Percentiles rank a stretch among this genome's conserved stretches.
Conservation (phyloP, 2,797 vertebrate species). For the Lepidocolaptes lacrymiger region DNA sequence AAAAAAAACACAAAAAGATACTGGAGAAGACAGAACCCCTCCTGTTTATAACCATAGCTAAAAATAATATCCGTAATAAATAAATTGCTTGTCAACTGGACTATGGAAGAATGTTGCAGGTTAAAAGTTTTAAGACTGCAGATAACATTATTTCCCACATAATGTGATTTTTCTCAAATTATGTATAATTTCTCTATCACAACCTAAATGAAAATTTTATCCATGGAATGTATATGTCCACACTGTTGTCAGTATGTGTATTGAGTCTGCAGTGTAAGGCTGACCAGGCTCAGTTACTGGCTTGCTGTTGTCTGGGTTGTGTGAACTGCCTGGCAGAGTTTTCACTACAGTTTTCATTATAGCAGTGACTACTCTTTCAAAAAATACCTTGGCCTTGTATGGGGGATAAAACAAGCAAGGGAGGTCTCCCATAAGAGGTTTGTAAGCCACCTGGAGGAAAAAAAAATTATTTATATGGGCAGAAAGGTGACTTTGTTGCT, state of each 20-base stretch:
- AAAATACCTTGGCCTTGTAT: not conserved
- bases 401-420: not conserved
- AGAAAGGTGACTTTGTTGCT: not conserved
- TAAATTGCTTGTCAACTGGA: not conserved
- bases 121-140: not conserved
- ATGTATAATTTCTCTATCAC: not conserved
- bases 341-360: not conserved
- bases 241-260: not conserved
- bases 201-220: not conserved
- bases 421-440: not conserved
- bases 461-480: not conserved
- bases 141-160: not conserved
- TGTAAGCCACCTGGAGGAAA: not conserved
- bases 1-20: not conserved
- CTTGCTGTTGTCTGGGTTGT: not conserved
- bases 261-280: not conserved
- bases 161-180: not conserved
- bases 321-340: not conserved
- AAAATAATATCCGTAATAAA: not conserved
- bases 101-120: not conserved
- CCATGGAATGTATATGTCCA: not conserved
- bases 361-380: not conserved
- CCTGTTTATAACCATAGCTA: not conserved
- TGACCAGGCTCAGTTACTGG: not conserved
- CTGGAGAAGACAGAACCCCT: not conserved